Evolutionary conservation across 2,888 invertebrate genomes (phyloP), one percentile per base, ranked within the genome.

Genomic region (Drosophila picticornis): DNA sequence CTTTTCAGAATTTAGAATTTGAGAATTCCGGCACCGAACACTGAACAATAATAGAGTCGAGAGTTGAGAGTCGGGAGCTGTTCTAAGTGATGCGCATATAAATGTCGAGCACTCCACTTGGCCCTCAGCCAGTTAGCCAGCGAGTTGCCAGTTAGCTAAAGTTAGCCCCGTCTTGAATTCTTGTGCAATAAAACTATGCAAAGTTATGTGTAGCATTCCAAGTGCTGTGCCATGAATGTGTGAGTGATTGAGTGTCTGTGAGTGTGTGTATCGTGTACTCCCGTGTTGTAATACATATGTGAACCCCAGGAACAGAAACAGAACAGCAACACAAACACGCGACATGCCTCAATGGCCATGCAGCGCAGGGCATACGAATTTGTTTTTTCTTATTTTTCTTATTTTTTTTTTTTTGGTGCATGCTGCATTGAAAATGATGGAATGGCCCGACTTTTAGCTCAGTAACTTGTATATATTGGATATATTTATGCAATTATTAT

Each of bases 41-140:
- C 19, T 27, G 55, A 74, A 71, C 51, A 32, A 52, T 61, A 62
- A 60, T 29, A 34, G 40, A 59, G 55, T 53, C 19, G 32, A 36
- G 64, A 56, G 51, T 66, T 48, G 59, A 22, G 53, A 64, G 53
- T 36, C 60, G 60, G 50, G 51, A 64, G 38, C 63, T 64, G 27
- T 50, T 72, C 78, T 89, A 89, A 91, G 90, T 91, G 86, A 91
- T 91, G 91, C 91, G 91, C 91, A 91, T 91, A 91, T 91, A 85
- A 91, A 91, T 88, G 88, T 78, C 81, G 88, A 88, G 84, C 86
- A 90, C 79, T 81, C 66, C 70, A 72, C 60, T 76, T 83, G 81
- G 83, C 81, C 84, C 82, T 77, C 77, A 77, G 83, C 81, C 81
- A 81, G 62, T 51, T 48, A 50, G 58, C 63, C 62, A 63, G 25